phyloP scores from a whole-genome alignment of 2,888 invertebrate species.

The Epinotia demarniana region DNA sequence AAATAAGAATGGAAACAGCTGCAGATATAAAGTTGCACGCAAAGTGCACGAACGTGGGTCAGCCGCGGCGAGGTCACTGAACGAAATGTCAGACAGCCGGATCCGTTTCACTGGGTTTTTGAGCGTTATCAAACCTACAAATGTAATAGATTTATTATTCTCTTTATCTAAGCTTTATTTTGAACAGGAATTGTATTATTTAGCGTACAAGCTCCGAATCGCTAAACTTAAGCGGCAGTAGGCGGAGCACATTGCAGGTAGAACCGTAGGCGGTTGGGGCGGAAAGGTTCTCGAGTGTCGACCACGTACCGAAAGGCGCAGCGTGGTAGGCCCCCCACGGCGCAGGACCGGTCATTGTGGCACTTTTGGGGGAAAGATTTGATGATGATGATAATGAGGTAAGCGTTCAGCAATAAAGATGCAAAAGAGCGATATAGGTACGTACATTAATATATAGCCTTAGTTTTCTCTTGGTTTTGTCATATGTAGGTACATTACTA shows the following conservation, averaged over 20 bases:
- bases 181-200: conserved; percentile 1
- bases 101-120: conserved; percentile 65
- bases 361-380: too few relatives aligned
- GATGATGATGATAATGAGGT: too few relatives aligned
- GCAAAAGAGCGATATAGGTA: not conserved
- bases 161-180: not conserved
- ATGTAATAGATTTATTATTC: conserved; percentile 22
- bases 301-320: too few relatives aligned
- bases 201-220: too few relatives aligned
- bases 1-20: conserved; percentile 53
- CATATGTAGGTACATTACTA: too few relatives aligned
- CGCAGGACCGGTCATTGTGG: too few relatives aligned
- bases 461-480: too few relatives aligned
- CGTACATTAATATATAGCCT: not conserved
- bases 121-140: conserved; percentile 39
- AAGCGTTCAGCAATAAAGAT: not conserved
- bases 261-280: too few relatives aligned
- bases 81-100: conserved; percentile 75
- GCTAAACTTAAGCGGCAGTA: too few relatives aligned
- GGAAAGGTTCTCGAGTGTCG: too few relatives aligned
- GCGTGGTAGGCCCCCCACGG: too few relatives aligned
- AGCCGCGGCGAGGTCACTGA: conserved; percentile 71
- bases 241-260: too few relatives aligned
- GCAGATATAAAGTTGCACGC: conserved; percentile 54
- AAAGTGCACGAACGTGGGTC: conserved; percentile 68